These are phyloP conservation scores for Drosophila tani DNA, from an alignment of 1,140 invertebrate species.

Conservation along the genomic window DNA sequence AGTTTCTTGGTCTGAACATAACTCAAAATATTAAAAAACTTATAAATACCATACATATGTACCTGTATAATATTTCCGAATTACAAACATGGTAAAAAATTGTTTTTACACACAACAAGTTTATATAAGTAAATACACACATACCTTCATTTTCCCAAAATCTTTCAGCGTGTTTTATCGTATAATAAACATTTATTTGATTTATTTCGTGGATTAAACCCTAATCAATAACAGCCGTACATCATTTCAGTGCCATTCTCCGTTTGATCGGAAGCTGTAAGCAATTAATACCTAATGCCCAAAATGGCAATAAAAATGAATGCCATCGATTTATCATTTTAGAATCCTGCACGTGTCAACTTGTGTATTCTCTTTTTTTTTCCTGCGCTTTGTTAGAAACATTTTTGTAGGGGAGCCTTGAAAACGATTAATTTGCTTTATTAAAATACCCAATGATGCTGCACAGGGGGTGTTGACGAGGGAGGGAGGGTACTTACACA, in stretches of 20 bases:
- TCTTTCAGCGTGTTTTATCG: neutral
- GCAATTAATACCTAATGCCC: conserved; percentile 73
- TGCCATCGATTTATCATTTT: conserved; percentile 69
- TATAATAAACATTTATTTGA: conserved; percentile 13
- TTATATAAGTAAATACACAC: neutral
- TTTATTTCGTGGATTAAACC: conserved; percentile 35
- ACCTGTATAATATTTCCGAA: neutral
- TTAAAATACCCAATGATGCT: conserved; percentile 51
- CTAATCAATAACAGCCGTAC: conserved; percentile 38
- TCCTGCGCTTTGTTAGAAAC: conserved; percentile 21
- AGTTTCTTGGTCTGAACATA: neutral
- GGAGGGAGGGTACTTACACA: neutral
- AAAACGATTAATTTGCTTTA: conserved; percentile 74
- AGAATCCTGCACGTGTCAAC: conserved; percentile 70
- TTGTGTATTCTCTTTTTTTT: conserved; percentile 42
- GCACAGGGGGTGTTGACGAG: conserved; percentile 8
- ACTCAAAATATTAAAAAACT: neutral
- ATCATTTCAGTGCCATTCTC: conserved; percentile 18
- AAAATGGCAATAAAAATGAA: conserved; percentile 68
- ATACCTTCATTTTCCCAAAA: neutral
- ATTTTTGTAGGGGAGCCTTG: conserved; percentile 28
- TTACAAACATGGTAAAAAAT: too few relatives aligned
- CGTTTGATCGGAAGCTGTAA: conserved; percentile 17
- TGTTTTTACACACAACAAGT: neutral
- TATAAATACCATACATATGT: too few relatives aligned